Base-by-base conservation (phyloP, 2,888 invertebrate genomes). In the Caenorhabditis sinica region DNA sequence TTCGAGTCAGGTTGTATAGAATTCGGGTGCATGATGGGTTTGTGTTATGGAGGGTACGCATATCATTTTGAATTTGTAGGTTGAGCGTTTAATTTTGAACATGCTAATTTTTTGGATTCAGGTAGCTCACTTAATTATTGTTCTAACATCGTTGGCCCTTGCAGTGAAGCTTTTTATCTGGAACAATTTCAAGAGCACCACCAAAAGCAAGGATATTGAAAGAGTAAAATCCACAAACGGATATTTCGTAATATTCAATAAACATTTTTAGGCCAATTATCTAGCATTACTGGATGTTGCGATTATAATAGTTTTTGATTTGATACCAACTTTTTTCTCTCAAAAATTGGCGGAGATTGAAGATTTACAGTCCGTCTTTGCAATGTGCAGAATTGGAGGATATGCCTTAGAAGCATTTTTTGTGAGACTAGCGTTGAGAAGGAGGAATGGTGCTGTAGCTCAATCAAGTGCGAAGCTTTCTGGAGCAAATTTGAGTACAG, bases 321-420 rank as follows among this genome's bases (percentile, higher is more conserved):
- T 73, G 2, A 0, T 61, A 3, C 72, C 72, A 1, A 13, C 71
- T 0, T 1, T 45, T 30, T 25, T 58, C 40, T 20, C 40, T n/a
- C 15, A 33, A 23, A 23, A 6, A 33, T 33, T 8, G 5, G 33
- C 33, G 33, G 33, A 33, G 8, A 33, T 6, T 8, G 8, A 8
- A 36, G 20, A 9, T 43, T 23, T 25, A 15, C 56, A 56, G 5
- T 40, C 71, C 1, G 17, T 72, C 17, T 30, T 25, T n/a, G 25
- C 40, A 5, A 1, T 58, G 0, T 28, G 13, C 17, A 72, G 60
- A 30, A 25, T 45, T 11, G 3, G 11, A 3, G 71, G 71, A 58
- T 72, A 60, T 25, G 71, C 30, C 17, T 20, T 72, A 13, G 71
- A 72, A 30, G 23, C 30, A 11, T 23, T 60, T 28, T 25, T 71